Percentiles rank a stretch among this genome's conserved stretches.
phyloP scores from a whole-genome alignment of 2,888 invertebrate species.

The Norana najaformis region DNA sequence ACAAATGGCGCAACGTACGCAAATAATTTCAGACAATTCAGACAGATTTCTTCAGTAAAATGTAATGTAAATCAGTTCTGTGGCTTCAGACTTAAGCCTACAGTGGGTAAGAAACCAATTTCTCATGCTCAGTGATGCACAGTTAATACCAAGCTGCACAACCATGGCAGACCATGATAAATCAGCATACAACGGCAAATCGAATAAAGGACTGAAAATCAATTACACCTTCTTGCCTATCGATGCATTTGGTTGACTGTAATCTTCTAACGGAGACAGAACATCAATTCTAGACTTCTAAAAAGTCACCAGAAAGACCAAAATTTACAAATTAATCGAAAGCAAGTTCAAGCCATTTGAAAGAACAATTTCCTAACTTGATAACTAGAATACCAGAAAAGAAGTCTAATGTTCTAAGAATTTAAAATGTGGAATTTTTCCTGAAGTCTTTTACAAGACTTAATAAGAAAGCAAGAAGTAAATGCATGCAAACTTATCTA shows the following conservation, averaged over 20 bases:
- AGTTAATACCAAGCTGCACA: neutral
- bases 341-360: neutral
- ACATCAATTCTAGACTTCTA: neutral
- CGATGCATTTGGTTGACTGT: neutral
- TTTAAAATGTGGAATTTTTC: neutral
- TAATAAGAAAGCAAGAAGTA: neutral
- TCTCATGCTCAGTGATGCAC: neutral
- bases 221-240: neutral
- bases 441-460: neutral
- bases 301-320: neutral
- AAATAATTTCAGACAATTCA: no score
- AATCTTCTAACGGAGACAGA: conserved; percentile 5
- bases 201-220: no score
- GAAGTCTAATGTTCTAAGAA: neutral
- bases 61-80: neutral
- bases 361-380: neutral
- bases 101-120: neutral
- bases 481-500: neutral
- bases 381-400: neutral
- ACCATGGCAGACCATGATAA: neutral
- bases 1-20: no score
- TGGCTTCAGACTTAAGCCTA: no score
- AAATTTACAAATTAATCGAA: neutral
- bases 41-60: neutral
- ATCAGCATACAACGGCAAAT: neutral